Evolutionary conservation across 1,140 invertebrate species (phyloP).

Genomic region (Spodoptera frugiperda): DNA sequence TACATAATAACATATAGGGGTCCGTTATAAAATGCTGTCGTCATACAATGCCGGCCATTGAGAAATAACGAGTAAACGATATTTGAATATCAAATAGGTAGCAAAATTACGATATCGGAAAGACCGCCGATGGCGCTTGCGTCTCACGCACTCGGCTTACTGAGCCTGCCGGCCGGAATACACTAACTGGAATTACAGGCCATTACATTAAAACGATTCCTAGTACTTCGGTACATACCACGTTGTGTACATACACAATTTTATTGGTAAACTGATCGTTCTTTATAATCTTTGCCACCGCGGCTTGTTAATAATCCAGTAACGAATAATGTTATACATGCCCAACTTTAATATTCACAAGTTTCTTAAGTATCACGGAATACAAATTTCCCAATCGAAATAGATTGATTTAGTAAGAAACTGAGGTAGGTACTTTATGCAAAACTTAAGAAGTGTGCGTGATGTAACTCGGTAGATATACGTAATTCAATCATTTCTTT

Average conservation of each 20-base stretch:
- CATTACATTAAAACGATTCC: conserved; percentile 82
- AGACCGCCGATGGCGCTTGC: conserved; percentile 71
- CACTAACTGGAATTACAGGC: conserved; percentile 76
- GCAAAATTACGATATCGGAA: conserved; percentile 77
- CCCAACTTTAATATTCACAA: conserved; percentile 41
- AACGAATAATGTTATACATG: conserved; percentile 36
- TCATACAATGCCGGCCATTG: conserved; percentile 76
- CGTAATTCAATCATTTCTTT: conserved; percentile 33
- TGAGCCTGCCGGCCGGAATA: conserved; percentile 72
- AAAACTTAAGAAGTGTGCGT: conserved; percentile 42
- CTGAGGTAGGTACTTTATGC: conserved; percentile 39
- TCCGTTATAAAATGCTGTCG: conserved; percentile 76
- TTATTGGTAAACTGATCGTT: conserved; percentile 58
- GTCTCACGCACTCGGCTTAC: conserved; percentile 71
- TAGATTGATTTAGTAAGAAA: conserved; percentile 47
- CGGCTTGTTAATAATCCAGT: conserved; percentile 48
- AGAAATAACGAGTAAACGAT: conserved; percentile 74
- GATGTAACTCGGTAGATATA: conserved; percentile 46
- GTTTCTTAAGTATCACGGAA: conserved; percentile 43
- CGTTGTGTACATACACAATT: conserved; percentile 53
- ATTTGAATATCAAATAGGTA: conserved; percentile 76
- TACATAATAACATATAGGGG: conserved; percentile 57
- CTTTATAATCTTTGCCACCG: conserved; percentile 48
- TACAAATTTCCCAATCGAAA: conserved; percentile 49
- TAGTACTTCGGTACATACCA: conserved; percentile 60